Evolutionary conservation across 1,140 invertebrate genomes (phyloP).

Genomic region (Solenopsis invicta): DNA sequence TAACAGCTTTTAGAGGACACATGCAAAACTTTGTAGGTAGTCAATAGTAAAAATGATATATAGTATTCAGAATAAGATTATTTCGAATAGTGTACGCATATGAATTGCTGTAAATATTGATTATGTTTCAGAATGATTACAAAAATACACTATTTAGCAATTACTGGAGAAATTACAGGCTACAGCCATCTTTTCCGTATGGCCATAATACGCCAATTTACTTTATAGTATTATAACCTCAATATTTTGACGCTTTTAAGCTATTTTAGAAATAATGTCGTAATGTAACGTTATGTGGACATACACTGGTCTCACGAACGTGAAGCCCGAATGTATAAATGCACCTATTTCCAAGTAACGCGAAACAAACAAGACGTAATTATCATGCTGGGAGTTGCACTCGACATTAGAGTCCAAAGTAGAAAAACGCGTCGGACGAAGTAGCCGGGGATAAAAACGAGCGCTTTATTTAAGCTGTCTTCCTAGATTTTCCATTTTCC

Average conservation of each 20-base stretch:
- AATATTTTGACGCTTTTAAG: background rate
- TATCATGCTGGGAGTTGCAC: background rate
- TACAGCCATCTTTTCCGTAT: too few species aligned
- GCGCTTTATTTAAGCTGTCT: conserved; percentile 29
- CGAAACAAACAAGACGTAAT: conserved; percentile 26
- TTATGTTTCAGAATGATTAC: too few species aligned
- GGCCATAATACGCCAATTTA: too few species aligned
- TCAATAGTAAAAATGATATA: too few species aligned
- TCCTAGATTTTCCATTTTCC: conserved; percentile 46
- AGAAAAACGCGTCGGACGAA: conserved; percentile 41
- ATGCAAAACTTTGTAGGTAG: too few species aligned
- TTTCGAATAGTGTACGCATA: too few species aligned
- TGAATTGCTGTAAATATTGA: too few species aligned
- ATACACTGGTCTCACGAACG: background rate
- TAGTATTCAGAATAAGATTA: too few species aligned
- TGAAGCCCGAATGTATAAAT: background rate
- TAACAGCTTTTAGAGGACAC: too few species aligned
- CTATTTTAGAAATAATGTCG: background rate
- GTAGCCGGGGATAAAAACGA: background rate
- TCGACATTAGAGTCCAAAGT: conserved; percentile 48
- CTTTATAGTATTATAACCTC: background rate
- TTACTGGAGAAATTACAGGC: too few species aligned
- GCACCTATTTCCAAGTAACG: background rate
- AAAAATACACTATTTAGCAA: too few species aligned
- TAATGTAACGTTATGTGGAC: background rate